Percentiles rank a stretch among this genome's conserved stretches.
These are phyloP conservation scores for Ceratina japonica DNA, from an alignment of 1,140 invertebrate species.

Conservation along the genomic window DNA sequence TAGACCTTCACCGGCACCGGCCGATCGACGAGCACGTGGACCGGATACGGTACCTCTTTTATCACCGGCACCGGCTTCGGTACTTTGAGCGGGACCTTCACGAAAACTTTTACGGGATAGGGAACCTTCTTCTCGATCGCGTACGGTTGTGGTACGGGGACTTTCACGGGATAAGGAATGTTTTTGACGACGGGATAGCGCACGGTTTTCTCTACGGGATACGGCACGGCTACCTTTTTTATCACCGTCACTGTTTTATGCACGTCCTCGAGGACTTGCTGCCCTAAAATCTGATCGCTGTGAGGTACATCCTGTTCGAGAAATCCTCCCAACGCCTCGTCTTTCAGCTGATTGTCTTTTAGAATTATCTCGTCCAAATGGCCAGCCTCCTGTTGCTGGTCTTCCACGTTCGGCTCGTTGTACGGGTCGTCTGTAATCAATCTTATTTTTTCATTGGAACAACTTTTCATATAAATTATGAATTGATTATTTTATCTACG, in stretches of 20 bases:
- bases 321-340: too few relatives aligned
- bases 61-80: conserved; percentile 74
- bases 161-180: conserved; percentile 78
- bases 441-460: conserved; percentile 11
- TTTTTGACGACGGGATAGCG: conserved; percentile 75
- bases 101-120: conserved; percentile 72
- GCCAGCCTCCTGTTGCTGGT: neutral
- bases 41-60: conserved; percentile 74
- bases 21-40: conserved; percentile 79
- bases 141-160: conserved; percentile 83
- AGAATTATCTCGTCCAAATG: neutral
- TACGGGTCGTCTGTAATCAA: conserved; percentile 15
- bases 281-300: conserved; percentile 32
- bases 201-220: conserved; percentile 75
- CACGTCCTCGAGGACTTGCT: conserved; percentile 73
- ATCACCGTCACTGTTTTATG: conserved; percentile 79
- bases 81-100: conserved; percentile 76
- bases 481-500: neutral
- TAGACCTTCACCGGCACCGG: conserved; percentile 84
- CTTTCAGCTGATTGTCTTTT: too few relatives aligned
- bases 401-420: neutral
- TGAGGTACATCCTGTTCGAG: neutral
- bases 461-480: neutral
- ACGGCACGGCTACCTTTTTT: conserved; percentile 75
- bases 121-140: conserved; percentile 73